phyloP scores from a whole-genome alignment of 1,140 invertebrate genomes.

The Drosophila watanabei region DNA sequence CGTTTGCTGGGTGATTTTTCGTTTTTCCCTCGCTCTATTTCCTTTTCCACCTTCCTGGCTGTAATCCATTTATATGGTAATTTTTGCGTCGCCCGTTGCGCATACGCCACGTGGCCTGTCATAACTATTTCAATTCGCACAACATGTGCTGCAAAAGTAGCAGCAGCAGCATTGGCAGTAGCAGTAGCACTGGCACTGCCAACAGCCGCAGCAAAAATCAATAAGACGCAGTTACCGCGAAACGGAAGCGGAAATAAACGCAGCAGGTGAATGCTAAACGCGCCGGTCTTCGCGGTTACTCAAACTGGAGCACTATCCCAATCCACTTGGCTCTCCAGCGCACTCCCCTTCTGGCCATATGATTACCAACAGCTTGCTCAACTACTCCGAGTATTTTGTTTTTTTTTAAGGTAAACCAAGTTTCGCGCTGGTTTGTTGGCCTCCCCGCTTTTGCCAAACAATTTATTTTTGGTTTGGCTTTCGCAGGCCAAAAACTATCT shows the following conservation, averaged over 20 bases:
- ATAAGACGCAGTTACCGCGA: constrained; percentile 45
- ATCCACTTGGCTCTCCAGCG: not conserved
- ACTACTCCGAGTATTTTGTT: constrained; percentile 16
- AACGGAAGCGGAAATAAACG: constrained; percentile 59
- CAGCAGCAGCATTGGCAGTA: constrained; percentile 27
- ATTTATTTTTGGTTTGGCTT: constrained; percentile 44
- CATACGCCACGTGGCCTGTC: constrained; percentile 58
- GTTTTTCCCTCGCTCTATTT: constrained; percentile 35
- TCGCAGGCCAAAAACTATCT: not conserved
- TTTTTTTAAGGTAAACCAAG: constrained; percentile 21
- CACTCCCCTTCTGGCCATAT: constrained; percentile 14
- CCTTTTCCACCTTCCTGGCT: constrained; percentile 27
- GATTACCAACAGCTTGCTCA: constrained; percentile 45
- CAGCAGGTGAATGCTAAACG: constrained; percentile 54
- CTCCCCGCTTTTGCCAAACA: constrained; percentile 62
- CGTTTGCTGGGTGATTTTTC: constrained; percentile 38
- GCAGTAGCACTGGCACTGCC: not conserved
- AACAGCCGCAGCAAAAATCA: constrained; percentile 39
- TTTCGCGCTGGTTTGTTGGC: constrained; percentile 23
- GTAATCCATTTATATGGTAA: constrained; percentile 84
- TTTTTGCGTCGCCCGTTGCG: constrained; percentile 59
- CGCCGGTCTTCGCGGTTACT: constrained; percentile 16
- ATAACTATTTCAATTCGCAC: constrained; percentile 78
- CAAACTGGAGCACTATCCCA: constrained; percentile 4
- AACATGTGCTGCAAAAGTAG: constrained; percentile 67